A percentile compares a stretch with the other conserved stretches of the same genome.
phyloP scores from a whole-genome alignment of 2,888 invertebrate genomes.

The Polydrusus cervinus region DNA sequence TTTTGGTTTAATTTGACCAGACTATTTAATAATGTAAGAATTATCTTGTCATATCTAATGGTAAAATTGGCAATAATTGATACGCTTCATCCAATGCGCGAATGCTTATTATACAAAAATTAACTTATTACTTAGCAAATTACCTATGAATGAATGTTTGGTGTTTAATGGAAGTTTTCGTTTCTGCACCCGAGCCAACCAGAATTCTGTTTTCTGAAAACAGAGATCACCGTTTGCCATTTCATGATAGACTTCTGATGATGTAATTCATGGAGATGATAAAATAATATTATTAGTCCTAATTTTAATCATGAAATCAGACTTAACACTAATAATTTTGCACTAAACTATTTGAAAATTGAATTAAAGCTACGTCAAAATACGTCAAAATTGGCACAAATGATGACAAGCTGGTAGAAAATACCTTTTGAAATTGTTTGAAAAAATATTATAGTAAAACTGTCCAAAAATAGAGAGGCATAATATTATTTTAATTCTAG shows the following conservation, averaged over 20 bases:
- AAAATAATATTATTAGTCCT: slow-evolving; percentile 5
- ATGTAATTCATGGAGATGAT: slow-evolving; percentile 1
- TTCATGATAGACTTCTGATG: slow-evolving; percentile 32
- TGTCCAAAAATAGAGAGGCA: neutral
- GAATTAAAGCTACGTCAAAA: slow-evolving; percentile 28
- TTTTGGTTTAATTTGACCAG: too few species aligned
- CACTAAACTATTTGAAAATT: slow-evolving; percentile 41
- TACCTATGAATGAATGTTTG: slow-evolving; percentile 39
- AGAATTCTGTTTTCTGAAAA: slow-evolving; percentile 27
- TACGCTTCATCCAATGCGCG: too few species aligned
- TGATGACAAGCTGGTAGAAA: neutral
- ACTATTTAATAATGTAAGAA: too few species aligned
- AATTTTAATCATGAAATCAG: slow-evolving; percentile 25
- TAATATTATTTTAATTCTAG: too few species aligned
- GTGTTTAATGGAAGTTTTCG: slow-evolving; percentile 33
- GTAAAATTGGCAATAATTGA: too few species aligned
- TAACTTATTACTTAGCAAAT: slow-evolving; percentile 24
- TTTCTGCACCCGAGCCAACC: slow-evolving; percentile 25
- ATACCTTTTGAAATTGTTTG: neutral
- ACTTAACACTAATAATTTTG: slow-evolving; percentile 51
- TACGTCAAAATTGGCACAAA: slow-evolving; percentile 34
- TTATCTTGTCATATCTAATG: too few species aligned
- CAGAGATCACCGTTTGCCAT: slow-evolving; percentile 34
- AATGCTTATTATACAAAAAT: neutral
- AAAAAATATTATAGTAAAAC: neutral